A percentile compares a stretch with the other conserved stretches of the same genome.
These are phyloP conservation scores for Microctonus aethiopoides DNA, from an alignment of 2,888 invertebrate genomes.

Conservation along the genomic window DNA sequence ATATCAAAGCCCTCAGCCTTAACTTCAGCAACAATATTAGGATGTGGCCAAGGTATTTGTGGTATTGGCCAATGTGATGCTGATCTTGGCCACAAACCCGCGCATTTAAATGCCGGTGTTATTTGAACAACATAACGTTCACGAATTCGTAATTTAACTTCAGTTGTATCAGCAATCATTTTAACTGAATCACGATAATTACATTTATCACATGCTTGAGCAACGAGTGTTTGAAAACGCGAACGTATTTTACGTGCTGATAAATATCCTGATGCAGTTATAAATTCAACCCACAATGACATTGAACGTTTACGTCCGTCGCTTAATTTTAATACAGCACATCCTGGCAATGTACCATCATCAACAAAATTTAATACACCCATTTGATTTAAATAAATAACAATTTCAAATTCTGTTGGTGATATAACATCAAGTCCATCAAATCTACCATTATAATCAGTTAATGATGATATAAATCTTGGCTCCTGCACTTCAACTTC, in stretches of 20 bases:
- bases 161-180: slow-evolving; percentile 93
- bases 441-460: slow-evolving; percentile 88
- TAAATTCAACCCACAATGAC: slow-evolving; percentile 98
- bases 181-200: slow-evolving; percentile 92
- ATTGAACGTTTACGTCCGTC: slow-evolving; percentile 96
- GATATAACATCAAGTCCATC: slow-evolving; percentile 95
- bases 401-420: slow-evolving; percentile 93
- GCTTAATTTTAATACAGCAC: slow-evolving; percentile 92
- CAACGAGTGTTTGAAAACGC: slow-evolving; percentile 89
- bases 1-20: slow-evolving; percentile 96
- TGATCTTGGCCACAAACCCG: slow-evolving; percentile 93
- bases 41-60: slow-evolving; percentile 93
- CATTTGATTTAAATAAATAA: slow-evolving; percentile 96
- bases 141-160: slow-evolving; percentile 88
- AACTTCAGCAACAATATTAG: slow-evolving; percentile 89
- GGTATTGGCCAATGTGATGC: slow-evolving; percentile 95
- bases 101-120: slow-evolving; percentile 93
- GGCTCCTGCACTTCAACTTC: slow-evolving; percentile 97
- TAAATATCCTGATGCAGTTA: slow-evolving; percentile 94
- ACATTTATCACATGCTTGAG: slow-evolving; percentile 92
- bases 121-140: slow-evolving; percentile 93
- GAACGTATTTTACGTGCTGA: slow-evolving; percentile 94
- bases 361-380: slow-evolving; percentile 97
- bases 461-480: slow-evolving; percentile 89
- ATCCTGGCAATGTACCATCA: slow-evolving; percentile 92